Percentiles rank a stretch among this genome's conserved stretches.
These are phyloP conservation scores for Eupithecia inturbata DNA, from an alignment of 2,888 invertebrate species.

Conservation along the genomic window DNA sequence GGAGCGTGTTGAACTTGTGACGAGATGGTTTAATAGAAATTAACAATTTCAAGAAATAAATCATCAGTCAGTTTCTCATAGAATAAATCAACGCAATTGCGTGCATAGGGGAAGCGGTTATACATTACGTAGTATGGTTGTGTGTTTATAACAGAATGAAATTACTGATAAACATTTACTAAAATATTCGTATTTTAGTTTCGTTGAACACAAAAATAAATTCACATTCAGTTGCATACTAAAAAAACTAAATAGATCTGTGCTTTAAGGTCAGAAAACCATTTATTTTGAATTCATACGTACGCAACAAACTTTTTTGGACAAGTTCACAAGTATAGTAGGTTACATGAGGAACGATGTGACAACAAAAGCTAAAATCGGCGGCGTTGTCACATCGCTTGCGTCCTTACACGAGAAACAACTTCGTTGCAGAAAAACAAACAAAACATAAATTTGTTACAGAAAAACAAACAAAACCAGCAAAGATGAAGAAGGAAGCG, in stretches of 20 bases:
- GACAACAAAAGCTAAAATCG: not conserved
- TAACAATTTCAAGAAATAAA: no score
- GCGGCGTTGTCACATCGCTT: not conserved
- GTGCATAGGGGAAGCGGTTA: not conserved
- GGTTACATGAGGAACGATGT: not conserved
- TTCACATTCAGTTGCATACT: not conserved
- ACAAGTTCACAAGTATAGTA: not conserved
- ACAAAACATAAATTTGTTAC: constrained; percentile 63
- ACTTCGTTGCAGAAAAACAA: constrained; percentile 62
- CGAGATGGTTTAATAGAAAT: not conserved
- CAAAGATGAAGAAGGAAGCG: constrained; percentile 75
- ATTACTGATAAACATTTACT: not conserved
- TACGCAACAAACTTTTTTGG: not conserved
- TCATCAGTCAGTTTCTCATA: not conserved
- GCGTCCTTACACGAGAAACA: not conserved
- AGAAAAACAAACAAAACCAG: constrained; percentile 72
- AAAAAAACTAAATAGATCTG: not conserved
- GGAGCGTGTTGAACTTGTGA: not conserved
- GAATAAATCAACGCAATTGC: not conserved
- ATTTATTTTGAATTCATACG: not conserved
- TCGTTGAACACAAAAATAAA: not conserved
- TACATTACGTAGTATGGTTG: not conserved
- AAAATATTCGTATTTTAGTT: not conserved
- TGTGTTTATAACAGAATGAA: not conserved
- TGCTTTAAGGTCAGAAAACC: not conserved